Base-by-base conservation (phyloP, 2,888 invertebrate genomes). In the Pasiphila rectangulata region DNA sequence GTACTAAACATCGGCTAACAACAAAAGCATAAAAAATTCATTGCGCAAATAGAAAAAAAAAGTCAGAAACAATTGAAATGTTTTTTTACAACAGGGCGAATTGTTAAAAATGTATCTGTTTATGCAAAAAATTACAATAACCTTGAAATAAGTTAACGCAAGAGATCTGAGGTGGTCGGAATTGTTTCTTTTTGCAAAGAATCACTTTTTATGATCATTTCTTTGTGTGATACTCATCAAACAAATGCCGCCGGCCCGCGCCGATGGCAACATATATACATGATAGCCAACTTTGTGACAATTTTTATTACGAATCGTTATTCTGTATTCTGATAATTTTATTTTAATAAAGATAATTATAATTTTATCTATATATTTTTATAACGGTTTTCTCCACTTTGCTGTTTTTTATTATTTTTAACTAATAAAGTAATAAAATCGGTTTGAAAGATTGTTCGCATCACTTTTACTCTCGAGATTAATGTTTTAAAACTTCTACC, bases 81-180 rank as follows among this genome's bases (percentile, higher is more conserved):
- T 15, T 32, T 81, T 82, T 83, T 84, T 83, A 83, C 83, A 79
- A 68, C 59, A 65, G 64, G 58, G 58, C 30, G 49, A 62, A 69
- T 65, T 57, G 59, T 69, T 72, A 75, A 78, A 80, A 72, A 67
- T 63, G n/a, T 63, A n/a, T 60, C 61, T 56, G 59, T 23, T 57
- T 69, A 68, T 59, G 76, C 77, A 73, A 79, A 81, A 83, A 81
- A 76, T 60, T 56, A 47, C 52, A 59, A 61, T 56, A 54, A 61
- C 70, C 69, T 66, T 61, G 60, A 51, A 61, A 64, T 60, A 61
- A 63, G 49, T 55, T 39, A 56, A 47, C 43, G 63, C 59, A 63
- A 67, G 61, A 43, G 54, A 59, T 58, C 58, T 62, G 66, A 64
- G 74, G 75, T 74, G 78, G 73, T 72, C 70, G 59, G 20, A 52